These are phyloP conservation scores for Bombus picipes DNA, from an alignment of 1,140 invertebrate species.

Conservation along the genomic window DNA sequence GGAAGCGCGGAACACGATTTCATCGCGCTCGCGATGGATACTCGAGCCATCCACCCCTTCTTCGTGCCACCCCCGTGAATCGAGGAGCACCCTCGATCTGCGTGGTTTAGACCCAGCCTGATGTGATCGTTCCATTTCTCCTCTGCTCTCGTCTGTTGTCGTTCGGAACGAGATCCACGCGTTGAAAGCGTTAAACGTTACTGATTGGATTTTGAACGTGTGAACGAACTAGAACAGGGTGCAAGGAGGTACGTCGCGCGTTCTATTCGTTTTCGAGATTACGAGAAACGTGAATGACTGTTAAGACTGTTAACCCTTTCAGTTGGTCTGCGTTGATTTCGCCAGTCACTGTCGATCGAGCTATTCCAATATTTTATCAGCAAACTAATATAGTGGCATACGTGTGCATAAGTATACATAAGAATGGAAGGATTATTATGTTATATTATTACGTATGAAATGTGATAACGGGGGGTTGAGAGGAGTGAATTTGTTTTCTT, in stretches of 20 bases:
- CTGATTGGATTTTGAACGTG: constrained; percentile 17
- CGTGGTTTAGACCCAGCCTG: constrained; percentile 42
- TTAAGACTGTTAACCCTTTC: too few species aligned
- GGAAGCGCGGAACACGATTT: constrained; percentile 58
- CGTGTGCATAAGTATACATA: too few species aligned
- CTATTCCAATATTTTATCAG: too few species aligned
- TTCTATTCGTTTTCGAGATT: not conserved
- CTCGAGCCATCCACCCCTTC: constrained; percentile 18
- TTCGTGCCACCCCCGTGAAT: constrained; percentile 19
- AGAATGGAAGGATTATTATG: too few species aligned
- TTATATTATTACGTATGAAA: too few species aligned
- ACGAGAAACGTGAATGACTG: not conserved
- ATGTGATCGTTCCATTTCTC: not conserved
- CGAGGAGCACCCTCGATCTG: constrained; percentile 57
- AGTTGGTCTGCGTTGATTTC: too few species aligned
- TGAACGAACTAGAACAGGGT: not conserved
- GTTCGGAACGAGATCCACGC: too few species aligned
- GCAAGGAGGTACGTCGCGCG: not conserved
- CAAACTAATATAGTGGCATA: too few species aligned
- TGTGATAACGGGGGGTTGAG: too few species aligned
- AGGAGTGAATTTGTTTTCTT: too few species aligned
- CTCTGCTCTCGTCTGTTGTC: not conserved
- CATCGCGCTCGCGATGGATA: constrained; percentile 57
- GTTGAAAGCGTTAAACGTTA: constrained; percentile 28
- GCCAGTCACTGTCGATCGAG: too few species aligned